Conservation (phyloP, 2,797 vertebrate genomes). For the Phrynocephalus vlangalii region DNA sequence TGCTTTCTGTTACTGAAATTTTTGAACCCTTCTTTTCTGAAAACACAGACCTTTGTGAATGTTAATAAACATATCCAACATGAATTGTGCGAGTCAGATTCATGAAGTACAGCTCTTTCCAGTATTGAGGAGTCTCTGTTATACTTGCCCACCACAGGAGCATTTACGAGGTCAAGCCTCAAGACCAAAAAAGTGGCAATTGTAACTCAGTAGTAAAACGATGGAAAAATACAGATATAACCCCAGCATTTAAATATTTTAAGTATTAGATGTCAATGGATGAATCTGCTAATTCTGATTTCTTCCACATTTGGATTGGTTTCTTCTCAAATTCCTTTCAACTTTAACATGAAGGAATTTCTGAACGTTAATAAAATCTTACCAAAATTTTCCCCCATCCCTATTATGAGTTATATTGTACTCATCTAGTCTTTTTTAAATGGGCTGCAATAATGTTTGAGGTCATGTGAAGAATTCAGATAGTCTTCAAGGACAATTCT, state of each 20-base stretch:
- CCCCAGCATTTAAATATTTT: neutral
- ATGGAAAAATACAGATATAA: neutral
- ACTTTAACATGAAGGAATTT: neutral
- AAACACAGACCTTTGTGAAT: neutral
- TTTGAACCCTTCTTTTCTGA: neutral
- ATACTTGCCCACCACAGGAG: too few species aligned
- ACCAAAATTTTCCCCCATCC: neutral
- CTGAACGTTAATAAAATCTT: neutral
- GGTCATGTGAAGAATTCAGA: neutral
- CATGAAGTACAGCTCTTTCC: too few species aligned
- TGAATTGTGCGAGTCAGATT: too few species aligned
- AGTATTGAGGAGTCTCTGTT: too few species aligned
- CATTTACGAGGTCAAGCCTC: too few species aligned
- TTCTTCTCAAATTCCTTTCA: neutral
- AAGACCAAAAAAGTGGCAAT: too few species aligned
- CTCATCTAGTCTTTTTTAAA: neutral
- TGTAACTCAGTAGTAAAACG: too few species aligned
- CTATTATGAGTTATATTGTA: neutral
- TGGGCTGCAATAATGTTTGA: neutral
- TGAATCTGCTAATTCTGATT: neutral
- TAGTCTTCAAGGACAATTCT: neutral
- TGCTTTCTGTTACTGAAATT: neutral
- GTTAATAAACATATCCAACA: too few species aligned
- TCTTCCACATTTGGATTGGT: neutral
- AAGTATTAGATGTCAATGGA: neutral